These are phyloP conservation scores for Solenodon paradoxus DNA, from an alignment of 2,113 vertebrate species.

Conservation along the genomic window DNA sequence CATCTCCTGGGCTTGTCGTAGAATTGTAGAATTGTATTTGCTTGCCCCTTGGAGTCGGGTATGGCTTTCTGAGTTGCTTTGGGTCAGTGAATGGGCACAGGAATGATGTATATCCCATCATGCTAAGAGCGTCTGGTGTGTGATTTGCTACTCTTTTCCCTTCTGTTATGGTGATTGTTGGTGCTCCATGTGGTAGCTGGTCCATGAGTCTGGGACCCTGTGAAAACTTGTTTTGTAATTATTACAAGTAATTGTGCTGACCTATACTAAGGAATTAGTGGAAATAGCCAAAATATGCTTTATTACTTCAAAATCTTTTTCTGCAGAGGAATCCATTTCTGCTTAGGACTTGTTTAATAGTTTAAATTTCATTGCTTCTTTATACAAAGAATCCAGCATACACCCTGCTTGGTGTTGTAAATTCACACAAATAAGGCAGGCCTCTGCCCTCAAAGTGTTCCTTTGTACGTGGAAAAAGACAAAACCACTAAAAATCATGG, in stretches of 20 bases:
- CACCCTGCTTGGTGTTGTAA: constrained; percentile 7
- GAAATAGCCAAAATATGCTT: constrained; percentile 11
- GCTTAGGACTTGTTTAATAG: neutral
- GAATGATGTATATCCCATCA: neutral
- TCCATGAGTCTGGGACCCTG: neutral
- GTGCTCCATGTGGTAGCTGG: neutral
- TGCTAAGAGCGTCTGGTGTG: neutral
- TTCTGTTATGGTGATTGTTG: neutral
- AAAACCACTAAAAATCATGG: neutral
- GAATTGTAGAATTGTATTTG: neutral
- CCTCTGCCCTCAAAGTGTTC: neutral
- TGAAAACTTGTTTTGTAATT: neutral
- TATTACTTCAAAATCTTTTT: neutral
- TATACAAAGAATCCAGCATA: neutral
- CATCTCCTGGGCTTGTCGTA: neutral
- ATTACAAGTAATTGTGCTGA: neutral
- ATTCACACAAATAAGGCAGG: neutral
- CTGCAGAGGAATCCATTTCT: neutral
- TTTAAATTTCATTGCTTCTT: constrained; percentile 10
- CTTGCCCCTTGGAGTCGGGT: neutral
- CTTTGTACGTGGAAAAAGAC: neutral
- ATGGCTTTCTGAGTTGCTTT: neutral
- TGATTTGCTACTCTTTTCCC: neutral
- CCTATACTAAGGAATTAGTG: neutral
- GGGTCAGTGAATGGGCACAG: neutral